Conservation (phyloP, 2,797 vertebrate genomes). For the Cossypha polioptera region DNA sequence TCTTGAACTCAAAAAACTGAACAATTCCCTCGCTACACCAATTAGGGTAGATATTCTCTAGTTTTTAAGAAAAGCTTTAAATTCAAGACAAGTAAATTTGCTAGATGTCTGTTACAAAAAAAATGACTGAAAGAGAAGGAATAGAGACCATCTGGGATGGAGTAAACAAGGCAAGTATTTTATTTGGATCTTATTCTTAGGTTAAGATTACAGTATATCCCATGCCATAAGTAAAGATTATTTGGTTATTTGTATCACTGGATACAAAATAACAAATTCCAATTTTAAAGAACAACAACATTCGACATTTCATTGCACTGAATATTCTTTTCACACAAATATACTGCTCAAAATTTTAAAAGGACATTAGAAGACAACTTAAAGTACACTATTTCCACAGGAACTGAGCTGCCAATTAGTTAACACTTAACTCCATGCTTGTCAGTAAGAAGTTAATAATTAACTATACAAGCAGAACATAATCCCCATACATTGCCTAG, state of each 20-base stretch:
- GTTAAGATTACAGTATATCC: neutral
- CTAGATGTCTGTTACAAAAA: neutral
- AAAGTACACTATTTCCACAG: neutral
- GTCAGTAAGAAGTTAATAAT: slow-evolving; percentile 73
- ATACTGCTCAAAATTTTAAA: neutral
- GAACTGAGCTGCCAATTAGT: slow-evolving; percentile 44
- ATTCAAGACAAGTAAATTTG: neutral
- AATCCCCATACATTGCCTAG: neutral
- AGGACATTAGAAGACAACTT: neutral
- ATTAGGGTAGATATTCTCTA: neutral
- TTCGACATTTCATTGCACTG: neutral
- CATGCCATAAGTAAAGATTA: slow-evolving; percentile 32
- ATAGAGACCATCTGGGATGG: neutral
- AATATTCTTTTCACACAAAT: neutral
- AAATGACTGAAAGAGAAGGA: neutral
- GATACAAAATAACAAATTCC: neutral
- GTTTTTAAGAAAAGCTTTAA: neutral
- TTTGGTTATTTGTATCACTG: neutral
- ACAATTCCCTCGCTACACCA: neutral
- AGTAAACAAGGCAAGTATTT: neutral
- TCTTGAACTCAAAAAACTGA: neutral
- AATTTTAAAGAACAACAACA: neutral
- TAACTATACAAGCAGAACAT: slow-evolving; percentile 51
- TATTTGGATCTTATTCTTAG: neutral
- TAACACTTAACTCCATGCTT: slow-evolving; percentile 73